phyloP scores from a whole-genome alignment of 2,888 invertebrate species.

The Ligdia adustata region DNA sequence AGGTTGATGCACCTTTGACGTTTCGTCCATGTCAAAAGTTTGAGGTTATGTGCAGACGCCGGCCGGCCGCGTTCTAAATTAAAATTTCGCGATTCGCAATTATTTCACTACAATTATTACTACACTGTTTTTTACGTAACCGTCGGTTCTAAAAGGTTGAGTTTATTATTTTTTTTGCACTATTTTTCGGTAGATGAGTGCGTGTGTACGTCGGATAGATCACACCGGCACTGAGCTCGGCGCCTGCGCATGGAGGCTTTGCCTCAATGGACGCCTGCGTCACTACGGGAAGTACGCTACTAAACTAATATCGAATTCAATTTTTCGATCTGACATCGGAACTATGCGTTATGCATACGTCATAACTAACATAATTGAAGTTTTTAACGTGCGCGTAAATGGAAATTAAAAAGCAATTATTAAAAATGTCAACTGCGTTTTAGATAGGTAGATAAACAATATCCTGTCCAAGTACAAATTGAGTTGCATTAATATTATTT shows the following conservation, averaged over 20 bases:
- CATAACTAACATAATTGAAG: conserved; percentile 60
- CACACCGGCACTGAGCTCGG: conserved; percentile 76
- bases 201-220: conserved; percentile 80
- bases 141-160: too few relatives aligned
- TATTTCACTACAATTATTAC: conserved; percentile 4
- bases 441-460: conserved; percentile 6
- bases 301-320: conserved; percentile 67
- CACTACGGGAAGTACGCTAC: conserved; percentile 79
- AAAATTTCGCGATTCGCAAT: conserved; percentile 13
- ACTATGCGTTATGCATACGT: conserved; percentile 55
- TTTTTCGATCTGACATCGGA: conserved; percentile 63
- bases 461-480: conserved; percentile 16
- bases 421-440: conserved; percentile 25
- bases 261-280: conserved; percentile 76
- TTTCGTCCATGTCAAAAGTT: conserved; percentile 55
- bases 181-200: conserved; percentile 63
- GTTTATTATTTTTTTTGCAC: too few relatives aligned
- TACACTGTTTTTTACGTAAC: too few relatives aligned
- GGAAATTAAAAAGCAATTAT: conserved; percentile 44
- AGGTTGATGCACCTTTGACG: conserved; percentile 58
- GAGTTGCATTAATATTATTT: background rate
- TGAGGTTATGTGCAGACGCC: conserved; percentile 55
- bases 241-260: conserved; percentile 66
- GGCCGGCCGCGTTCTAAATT: conserved; percentile 42
- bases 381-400: conserved; percentile 58